These are phyloP conservation scores for Cataglyphis hispanica DNA, from an alignment of 1,140 invertebrate genomes.

Conservation along the genomic window DNA sequence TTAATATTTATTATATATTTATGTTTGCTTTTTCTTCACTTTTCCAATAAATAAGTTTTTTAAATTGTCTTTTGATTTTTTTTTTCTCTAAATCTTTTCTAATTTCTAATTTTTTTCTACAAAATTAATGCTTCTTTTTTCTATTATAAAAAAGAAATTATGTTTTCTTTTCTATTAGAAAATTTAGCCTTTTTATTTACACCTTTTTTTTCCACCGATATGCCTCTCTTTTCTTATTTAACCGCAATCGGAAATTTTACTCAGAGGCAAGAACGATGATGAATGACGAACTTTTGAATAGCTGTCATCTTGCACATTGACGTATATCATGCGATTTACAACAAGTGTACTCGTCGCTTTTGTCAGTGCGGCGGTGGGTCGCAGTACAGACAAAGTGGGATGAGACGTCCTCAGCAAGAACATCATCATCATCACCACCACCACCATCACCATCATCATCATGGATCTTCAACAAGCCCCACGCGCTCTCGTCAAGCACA, in stretches of 20 bases:
- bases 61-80: not conserved
- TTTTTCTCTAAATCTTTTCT: not conserved
- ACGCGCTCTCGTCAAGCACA: constrained; percentile 78
- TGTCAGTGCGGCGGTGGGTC: constrained; percentile 85
- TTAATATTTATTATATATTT: not conserved
- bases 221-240: not conserved
- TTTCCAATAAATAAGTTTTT: not conserved
- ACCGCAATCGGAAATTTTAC: not conserved
- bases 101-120: not conserved
- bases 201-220: not conserved
- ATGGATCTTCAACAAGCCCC: constrained; percentile 80
- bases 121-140: not conserved
- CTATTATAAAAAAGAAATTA: not conserved
- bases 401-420: constrained; percentile 86
- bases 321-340: constrained; percentile 13
- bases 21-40: no score
- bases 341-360: constrained; percentile 56
- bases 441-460: constrained; percentile 71
- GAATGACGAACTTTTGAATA: constrained; percentile 1
- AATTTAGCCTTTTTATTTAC: not conserved
- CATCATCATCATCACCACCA: constrained; percentile 78
- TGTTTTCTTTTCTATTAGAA: not conserved
- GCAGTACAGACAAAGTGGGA: constrained; percentile 86
- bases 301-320: not conserved
- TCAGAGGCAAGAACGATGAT: constrained; percentile 5